A percentile compares a stretch with the other conserved stretches of the same genome.
Conservation (phyloP, 2,888 invertebrate genomes). For the Drosophila neonasuta region DNA sequence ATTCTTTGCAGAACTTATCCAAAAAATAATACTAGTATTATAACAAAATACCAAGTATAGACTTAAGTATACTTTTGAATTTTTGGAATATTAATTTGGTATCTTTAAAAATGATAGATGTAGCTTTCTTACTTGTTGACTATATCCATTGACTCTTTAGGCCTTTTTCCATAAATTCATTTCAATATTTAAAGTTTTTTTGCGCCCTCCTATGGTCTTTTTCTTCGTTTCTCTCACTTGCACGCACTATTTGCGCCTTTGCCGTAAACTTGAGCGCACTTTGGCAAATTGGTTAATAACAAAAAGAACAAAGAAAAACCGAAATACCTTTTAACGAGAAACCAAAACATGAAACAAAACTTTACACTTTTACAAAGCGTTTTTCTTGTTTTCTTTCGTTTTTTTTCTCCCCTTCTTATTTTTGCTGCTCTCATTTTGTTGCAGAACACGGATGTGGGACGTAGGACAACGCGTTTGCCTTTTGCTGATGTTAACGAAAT, state of each 20-base stretch:
- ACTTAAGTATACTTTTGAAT: too few species aligned
- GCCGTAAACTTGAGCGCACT: conserved; percentile 70
- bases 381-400: conserved; percentile 16
- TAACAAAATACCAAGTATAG: too few species aligned
- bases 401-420: too few species aligned
- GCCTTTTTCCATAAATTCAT: neutral
- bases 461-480: conserved; percentile 19
- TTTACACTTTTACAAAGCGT: conserved; percentile 61
- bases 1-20: too few species aligned
- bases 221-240: neutral
- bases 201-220: neutral
- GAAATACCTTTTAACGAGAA: conserved; percentile 60
- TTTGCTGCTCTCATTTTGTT: conserved; percentile 30
- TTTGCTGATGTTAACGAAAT: conserved; percentile 68
- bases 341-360: conserved; percentile 67
- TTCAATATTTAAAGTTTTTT: conserved; percentile 2
- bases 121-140: too few species aligned
- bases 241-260: conserved; percentile 33
- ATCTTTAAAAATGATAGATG: too few species aligned
- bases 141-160: neutral
- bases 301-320: conserved; percentile 54
- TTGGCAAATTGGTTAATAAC: conserved; percentile 72
- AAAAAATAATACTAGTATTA: too few species aligned
- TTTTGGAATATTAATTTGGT: too few species aligned
- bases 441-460: neutral